phyloP scores from a whole-genome alignment of 2,113 vertebrate species.

The Dryoscopus gambensis region DNA sequence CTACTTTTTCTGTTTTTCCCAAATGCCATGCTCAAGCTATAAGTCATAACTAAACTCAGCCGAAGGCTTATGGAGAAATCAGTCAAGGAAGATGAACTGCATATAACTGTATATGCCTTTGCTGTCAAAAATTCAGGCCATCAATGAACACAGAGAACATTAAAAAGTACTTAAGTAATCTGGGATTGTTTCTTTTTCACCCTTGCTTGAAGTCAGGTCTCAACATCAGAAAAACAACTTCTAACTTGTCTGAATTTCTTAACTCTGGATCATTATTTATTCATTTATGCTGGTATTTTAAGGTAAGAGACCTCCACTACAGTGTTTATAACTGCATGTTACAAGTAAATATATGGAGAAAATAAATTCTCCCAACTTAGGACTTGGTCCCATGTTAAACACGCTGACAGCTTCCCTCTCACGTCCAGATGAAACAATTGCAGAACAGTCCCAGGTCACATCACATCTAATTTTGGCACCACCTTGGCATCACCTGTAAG shows the following conservation, averaged over 20 bases:
- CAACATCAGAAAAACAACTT: background rate
- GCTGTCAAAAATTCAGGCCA: slow-evolving; percentile 12
- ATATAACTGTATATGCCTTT: background rate
- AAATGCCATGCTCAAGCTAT: slow-evolving; percentile 64
- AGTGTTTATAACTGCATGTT: background rate
- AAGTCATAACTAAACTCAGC: slow-evolving; percentile 67
- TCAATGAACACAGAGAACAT: background rate
- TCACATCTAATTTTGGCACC: background rate
- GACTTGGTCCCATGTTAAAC: background rate
- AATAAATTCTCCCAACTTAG: background rate
- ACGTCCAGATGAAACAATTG: accelerated
- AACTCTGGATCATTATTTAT: background rate
- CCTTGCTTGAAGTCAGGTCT: background rate
- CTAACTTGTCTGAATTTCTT: background rate
- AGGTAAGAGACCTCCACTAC: background rate
- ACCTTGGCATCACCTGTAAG: background rate
- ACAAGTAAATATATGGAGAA: background rate
- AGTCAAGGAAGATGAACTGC: slow-evolving; percentile 25
- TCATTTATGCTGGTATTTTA: background rate
- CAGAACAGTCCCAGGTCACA: background rate
- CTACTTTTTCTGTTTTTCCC: slow-evolving; percentile 55
- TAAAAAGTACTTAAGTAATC: background rate
- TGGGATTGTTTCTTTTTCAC: background rate
- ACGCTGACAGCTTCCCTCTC: background rate
- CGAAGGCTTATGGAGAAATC: slow-evolving; percentile 21